Evolutionary conservation across 2,888 invertebrate species (phyloP), one percentile per base, ranked within the genome.

Genomic region (Ceramica pisi): DNA sequence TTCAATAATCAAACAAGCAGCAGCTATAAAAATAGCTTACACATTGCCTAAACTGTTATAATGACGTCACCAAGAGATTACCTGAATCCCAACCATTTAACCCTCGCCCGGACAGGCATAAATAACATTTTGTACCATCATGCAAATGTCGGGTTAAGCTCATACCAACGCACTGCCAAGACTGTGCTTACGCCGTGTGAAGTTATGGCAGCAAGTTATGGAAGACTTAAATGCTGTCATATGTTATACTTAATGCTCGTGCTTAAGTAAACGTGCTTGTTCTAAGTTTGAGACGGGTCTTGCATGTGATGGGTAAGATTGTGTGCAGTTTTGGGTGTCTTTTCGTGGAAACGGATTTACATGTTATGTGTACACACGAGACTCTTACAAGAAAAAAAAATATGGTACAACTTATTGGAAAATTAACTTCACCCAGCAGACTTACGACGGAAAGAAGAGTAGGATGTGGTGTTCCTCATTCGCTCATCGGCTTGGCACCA

Each of bases 141-240:
- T 86, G 86, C 85, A 82, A 75, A 81, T 78, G 74, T 60, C 26
- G 74, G 68, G 80, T 71, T 86, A 86, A 84, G 78, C 81, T 66
- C 71, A 67, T 82, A 75, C 78, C 68, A 76, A 75, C 74, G 75
- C 75, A 68, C 75, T 78, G 86, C 70, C 81, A 85, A 86, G 74
- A 75, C 63, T 59, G 68, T 55, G 75, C 82, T 78, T 76, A 68
- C 74, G 80, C 77, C 59, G 68, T 59, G 71, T 55, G 80, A 82
- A 85, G 80, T 85, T 86, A 82, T 74, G 62, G 67, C 26, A 41
- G 21, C 72, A 86, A 86, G 80, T 86, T 85, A 82, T 72, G 74
- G 78, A 65, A 46, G 71, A 70, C 84, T 84, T 84, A 85, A 86
- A 76, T 59, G 21, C 69, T 82, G 77, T 82, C 82, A 78, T 86